These are phyloP conservation scores for Eueides isabella DNA, from an alignment of 1,140 invertebrate genomes.

Conservation along the genomic window DNA sequence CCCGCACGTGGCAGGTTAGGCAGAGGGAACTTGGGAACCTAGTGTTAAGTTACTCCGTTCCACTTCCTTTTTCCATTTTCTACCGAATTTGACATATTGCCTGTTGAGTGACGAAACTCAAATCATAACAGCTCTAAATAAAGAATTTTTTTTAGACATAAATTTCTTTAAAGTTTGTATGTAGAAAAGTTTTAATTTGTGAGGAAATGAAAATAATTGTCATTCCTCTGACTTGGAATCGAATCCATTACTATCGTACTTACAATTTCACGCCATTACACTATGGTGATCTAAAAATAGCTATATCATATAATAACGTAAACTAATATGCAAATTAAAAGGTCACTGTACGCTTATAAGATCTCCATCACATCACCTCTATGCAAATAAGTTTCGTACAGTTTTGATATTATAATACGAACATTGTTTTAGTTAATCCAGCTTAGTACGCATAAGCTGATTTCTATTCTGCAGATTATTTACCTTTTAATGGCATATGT, in stretches of 20 bases:
- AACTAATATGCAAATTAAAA: constrained; percentile 17
- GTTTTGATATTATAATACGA: constrained; percentile 12
- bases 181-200: too few species aligned
- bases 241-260: neutral
- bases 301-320: neutral
- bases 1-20: too few species aligned
- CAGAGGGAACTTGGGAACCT: too few species aligned
- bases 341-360: constrained; percentile 19
- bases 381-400: constrained; percentile 13
- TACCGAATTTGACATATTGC: too few species aligned
- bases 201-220: too few species aligned
- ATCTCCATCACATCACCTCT: constrained; percentile 7
- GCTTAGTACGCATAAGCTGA: neutral
- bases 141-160: too few species aligned
- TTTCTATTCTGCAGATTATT: neutral
- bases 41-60: too few species aligned
- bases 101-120: too few species aligned
- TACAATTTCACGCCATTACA: neutral
- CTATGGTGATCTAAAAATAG: neutral
- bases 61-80: too few species aligned
- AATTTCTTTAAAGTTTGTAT: too few species aligned
- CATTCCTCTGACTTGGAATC: too few species aligned
- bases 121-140: too few species aligned
- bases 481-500: constrained; percentile 6
- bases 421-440: constrained; percentile 13